Conservation (phyloP, 1,140 invertebrate species). For the Diorhabda carinulata region DNA sequence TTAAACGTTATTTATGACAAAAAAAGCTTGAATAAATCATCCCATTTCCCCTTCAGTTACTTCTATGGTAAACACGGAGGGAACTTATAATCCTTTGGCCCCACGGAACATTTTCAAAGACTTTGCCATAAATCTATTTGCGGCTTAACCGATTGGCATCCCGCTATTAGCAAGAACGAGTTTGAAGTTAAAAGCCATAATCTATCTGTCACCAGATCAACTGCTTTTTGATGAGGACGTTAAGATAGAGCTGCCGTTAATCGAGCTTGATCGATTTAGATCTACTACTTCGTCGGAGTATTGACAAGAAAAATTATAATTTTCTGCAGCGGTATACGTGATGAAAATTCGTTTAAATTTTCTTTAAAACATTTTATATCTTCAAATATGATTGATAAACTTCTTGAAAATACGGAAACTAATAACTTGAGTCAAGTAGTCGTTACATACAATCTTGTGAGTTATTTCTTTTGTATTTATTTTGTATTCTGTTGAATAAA, state of each 20-base stretch:
- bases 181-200: slow-evolving; percentile 15
- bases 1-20: too few relatives aligned
- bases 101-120: slow-evolving; percentile 10
- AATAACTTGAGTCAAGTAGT: too few relatives aligned
- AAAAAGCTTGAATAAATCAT: too few relatives aligned
- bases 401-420: too few relatives aligned
- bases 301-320: neutral
- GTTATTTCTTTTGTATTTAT: too few relatives aligned
- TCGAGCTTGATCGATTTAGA: slow-evolving; percentile 6
- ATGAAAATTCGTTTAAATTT: too few relatives aligned
- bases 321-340: neutral
- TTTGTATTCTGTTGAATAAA: too few relatives aligned
- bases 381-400: too few relatives aligned
- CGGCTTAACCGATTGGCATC: neutral
- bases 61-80: neutral
- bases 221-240: slow-evolving; percentile 19
- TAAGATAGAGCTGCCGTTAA: slow-evolving; percentile 2
- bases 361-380: too few relatives aligned
- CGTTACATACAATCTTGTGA: too few relatives aligned
- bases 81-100: slow-evolving; percentile 14
- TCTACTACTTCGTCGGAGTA: neutral
- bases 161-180: slow-evolving; percentile 16
- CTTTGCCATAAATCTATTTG: slow-evolving; percentile 13
- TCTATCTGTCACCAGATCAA: slow-evolving; percentile 16
- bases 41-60: neutral